Conservation (phyloP, 2,113 vertebrate genomes). For the Arizona elegans region DNA sequence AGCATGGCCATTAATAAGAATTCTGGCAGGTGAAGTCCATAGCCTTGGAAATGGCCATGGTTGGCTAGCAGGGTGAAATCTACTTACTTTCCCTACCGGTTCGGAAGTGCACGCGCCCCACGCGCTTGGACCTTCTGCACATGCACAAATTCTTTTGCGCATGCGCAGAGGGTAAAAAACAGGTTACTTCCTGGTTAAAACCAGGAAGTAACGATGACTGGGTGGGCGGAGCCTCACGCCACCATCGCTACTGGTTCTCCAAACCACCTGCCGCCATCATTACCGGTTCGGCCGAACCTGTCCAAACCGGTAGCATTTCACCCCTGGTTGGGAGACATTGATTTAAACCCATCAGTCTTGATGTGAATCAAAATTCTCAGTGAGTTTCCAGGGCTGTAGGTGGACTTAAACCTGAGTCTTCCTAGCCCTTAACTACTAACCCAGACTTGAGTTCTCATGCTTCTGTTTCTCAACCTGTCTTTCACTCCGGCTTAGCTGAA, state of each 20-base stretch:
- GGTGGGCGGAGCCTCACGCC: too few relatives aligned
- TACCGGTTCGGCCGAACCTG: too few relatives aligned
- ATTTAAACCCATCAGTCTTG: neutral
- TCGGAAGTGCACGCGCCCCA: too few relatives aligned
- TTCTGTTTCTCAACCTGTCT: neutral
- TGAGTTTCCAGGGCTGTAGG: neutral
- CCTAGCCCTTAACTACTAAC: neutral
- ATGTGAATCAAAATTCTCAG: neutral
- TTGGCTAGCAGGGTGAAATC: neutral
- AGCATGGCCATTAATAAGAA: neutral
- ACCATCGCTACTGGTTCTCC: too few relatives aligned
- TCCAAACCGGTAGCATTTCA: too few relatives aligned
- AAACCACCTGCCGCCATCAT: too few relatives aligned
- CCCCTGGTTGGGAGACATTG: neutral
- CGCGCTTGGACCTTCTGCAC: too few relatives aligned
- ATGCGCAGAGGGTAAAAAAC: too few relatives aligned
- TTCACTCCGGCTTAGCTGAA: neutral
- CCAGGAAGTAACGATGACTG: too few relatives aligned
- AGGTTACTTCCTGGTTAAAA: too few relatives aligned
- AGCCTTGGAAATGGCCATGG: neutral
- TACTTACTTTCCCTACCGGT: too few relatives aligned
- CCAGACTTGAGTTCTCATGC: neutral
- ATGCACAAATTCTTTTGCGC: too few relatives aligned
- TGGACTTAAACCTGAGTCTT: neutral
- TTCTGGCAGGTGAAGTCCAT: neutral